Conservation (phyloP, 2,113 vertebrate genomes). For the Pyrgilauda ruficollis region DNA sequence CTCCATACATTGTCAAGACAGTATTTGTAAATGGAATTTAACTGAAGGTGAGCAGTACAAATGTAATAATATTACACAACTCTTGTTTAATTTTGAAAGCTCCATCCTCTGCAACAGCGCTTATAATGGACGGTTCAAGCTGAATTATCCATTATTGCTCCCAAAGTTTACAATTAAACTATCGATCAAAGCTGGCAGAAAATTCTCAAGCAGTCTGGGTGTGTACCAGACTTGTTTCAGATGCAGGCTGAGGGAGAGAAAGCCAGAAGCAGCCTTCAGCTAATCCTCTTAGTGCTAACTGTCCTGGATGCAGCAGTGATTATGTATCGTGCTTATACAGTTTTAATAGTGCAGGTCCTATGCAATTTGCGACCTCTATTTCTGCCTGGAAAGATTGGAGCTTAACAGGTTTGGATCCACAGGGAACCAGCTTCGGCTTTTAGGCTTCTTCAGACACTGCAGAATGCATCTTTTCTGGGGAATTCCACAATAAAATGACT, state of each 20-base stretch:
- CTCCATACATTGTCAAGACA: constrained; percentile 71
- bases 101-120: constrained; percentile 67
- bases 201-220: constrained; percentile 66
- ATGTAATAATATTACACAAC: constrained; percentile 77
- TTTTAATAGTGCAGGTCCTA: constrained; percentile 85
- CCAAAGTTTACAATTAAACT: constrained; percentile 86
- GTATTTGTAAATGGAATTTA: constrained; percentile 78
- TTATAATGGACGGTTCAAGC: constrained; percentile 79
- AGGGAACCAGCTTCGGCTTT: constrained; percentile 79
- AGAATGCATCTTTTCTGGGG: constrained; percentile 98
- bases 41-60: constrained; percentile 76
- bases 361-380: constrained; percentile 87
- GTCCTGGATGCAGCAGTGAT: constrained; percentile 70
- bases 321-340: constrained; percentile 76
- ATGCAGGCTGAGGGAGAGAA: constrained; percentile 53
- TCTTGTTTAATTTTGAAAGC: constrained; percentile 82
- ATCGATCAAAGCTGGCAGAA: constrained; percentile 83
- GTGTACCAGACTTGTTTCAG: constrained; percentile 65
- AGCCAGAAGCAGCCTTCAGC: constrained; percentile 72
- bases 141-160: constrained; percentile 83
- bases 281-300: constrained; percentile 75
- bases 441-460: constrained; percentile 93
- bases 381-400: constrained; percentile 83
- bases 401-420: constrained; percentile 86
- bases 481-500: constrained; percentile 99